Percentiles rank a stretch among this genome's conserved stretches.
Conservation (phyloP, 2,797 vertebrate species). For the Schizothorax lantsangensis region DNA sequence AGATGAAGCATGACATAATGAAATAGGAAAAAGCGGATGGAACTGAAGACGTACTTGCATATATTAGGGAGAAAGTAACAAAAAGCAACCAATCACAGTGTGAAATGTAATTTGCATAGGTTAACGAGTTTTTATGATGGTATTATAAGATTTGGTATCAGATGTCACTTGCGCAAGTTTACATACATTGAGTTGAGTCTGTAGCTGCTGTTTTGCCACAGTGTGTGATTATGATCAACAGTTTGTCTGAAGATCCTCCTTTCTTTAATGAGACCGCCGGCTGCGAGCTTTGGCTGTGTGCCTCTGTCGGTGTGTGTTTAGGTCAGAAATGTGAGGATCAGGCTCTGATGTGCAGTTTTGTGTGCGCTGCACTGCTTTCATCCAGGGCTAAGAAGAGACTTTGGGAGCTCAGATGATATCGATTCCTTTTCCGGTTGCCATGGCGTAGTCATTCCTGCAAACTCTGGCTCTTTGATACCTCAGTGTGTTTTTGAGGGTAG, state of each 20-base stretch:
- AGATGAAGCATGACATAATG: neutral
- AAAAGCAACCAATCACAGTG: neutral
- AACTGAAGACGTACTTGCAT: neutral
- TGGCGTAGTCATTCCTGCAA: neutral
- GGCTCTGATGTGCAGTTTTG: neutral
- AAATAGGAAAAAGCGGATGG: neutral
- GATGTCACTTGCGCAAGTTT: neutral
- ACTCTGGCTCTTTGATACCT: neutral
- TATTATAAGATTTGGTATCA: neutral
- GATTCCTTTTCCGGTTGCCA: neutral
- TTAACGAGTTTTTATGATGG: neutral
- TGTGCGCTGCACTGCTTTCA: constrained; percentile 11
- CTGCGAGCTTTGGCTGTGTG: neutral
- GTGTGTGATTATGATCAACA: neutral
- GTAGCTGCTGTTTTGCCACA: neutral
- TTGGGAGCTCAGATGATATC: constrained; percentile 23
- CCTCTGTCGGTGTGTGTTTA: neutral
- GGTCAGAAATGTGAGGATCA: constrained; percentile 19
- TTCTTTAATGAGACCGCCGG: neutral
- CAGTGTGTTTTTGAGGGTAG: neutral
- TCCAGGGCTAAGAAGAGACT: constrained; percentile 23
- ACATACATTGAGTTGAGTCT: neutral
- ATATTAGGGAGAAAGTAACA: neutral
- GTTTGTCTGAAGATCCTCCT: neutral
- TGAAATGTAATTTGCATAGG: constrained; percentile 1